These are phyloP conservation scores for Leptarthrus brevirostris DNA, from an alignment of 2,888 invertebrate species.

Conservation along the genomic window DNA sequence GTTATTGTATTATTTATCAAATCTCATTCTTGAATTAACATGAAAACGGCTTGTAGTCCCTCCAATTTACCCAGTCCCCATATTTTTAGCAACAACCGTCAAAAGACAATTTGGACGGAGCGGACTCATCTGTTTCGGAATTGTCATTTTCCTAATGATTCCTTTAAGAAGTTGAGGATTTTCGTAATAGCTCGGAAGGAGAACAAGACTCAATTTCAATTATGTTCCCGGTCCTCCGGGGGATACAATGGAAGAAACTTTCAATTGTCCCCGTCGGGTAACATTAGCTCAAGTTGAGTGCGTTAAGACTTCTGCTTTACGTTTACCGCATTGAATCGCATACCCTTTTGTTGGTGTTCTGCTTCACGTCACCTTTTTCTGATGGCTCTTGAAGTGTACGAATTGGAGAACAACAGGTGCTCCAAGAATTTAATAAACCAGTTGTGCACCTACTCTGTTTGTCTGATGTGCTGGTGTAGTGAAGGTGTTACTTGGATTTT, in stretches of 20 bases:
- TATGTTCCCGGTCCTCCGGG: not conserved
- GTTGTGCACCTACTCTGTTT: conserved; percentile 10
- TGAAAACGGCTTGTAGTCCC: not conserved
- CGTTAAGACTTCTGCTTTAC: not conserved
- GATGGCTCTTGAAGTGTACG: not conserved
- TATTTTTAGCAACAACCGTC: not conserved
- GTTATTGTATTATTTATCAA: not conserved
- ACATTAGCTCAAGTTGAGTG: conserved; percentile 3
- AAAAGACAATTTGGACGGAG: not conserved
- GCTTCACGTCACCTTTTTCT: not conserved
- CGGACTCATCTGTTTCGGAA: not conserved
- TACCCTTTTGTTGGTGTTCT: conserved; percentile 8
- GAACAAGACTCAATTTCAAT: conserved; percentile 18
- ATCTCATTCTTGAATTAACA: conserved; percentile 15
- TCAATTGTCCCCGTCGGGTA: conserved; percentile 6
- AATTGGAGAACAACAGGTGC: conserved; percentile 22
- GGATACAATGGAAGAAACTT: conserved; percentile 3
- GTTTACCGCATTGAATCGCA: conserved; percentile 4
- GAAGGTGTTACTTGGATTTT: no score
- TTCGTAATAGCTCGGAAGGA: not conserved
- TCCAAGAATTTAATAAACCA: conserved; percentile 4
- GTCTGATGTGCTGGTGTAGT: no score
- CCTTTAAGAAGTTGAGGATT: conserved; percentile 1
- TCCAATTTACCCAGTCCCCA: not conserved
- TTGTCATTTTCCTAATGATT: conserved; percentile 13